phyloP scores from a whole-genome alignment of 2,888 invertebrate species.

The Orthonevra nobilis region DNA sequence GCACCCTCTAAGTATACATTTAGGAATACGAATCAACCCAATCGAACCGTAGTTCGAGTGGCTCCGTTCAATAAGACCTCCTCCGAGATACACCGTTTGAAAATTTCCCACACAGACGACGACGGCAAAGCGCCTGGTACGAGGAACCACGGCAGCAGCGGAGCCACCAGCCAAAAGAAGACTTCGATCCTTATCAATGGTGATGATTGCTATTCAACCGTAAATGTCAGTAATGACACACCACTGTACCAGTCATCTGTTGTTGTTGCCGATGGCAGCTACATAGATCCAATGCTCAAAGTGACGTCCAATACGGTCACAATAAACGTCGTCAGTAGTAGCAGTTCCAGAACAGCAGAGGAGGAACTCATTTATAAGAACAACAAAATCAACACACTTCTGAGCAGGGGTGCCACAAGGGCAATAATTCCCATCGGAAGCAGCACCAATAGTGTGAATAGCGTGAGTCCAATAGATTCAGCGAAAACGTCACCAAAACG shows the following conservation, averaged over 20 bases:
- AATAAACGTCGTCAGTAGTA: constrained; percentile 81
- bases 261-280: constrained; percentile 84
- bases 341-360: constrained; percentile 74
- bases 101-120: constrained; percentile 82
- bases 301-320: constrained; percentile 84
- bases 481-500: constrained; percentile 72
- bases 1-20: constrained; percentile 44
- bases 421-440: constrained; percentile 81
- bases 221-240: constrained; percentile 86
- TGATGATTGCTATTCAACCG: constrained; percentile 88
- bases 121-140: constrained; percentile 80
- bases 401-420: constrained; percentile 74
- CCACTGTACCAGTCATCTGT: constrained; percentile 88
- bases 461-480: constrained; percentile 72
- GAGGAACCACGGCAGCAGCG: constrained; percentile 62
- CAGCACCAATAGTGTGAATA: constrained; percentile 72
- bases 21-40: constrained; percentile 59
- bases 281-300: constrained; percentile 75
- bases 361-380: constrained; percentile 78
- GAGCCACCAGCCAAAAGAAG: constrained; percentile 81
- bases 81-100: constrained; percentile 81
- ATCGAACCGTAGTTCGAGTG: constrained; percentile 81
- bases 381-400: constrained; percentile 77
- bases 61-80: constrained; percentile 78
- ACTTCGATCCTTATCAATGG: constrained; percentile 88